A percentile compares a stretch with the other conserved stretches of the same genome.
phyloP scores from a whole-genome alignment of 2,113 vertebrate genomes.

The Pygoscelis adeliae region DNA sequence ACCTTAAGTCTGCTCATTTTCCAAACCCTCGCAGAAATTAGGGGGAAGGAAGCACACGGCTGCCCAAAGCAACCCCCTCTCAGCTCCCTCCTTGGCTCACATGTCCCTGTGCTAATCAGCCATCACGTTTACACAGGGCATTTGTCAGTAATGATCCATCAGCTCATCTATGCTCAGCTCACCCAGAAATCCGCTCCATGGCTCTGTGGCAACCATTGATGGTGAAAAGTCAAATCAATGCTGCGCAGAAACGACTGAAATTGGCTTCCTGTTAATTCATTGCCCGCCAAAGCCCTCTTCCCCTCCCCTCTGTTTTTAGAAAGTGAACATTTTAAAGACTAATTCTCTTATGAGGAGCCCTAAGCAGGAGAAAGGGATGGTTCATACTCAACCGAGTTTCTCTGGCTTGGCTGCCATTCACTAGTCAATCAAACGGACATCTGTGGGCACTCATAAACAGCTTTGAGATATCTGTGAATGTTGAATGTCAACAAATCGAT shows the following conservation, averaged over 20 bases:
- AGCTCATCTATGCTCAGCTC: not conserved
- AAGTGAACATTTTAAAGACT: not conserved
- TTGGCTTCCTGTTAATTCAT: not conserved
- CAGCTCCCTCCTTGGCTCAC: not conserved
- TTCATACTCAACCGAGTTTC: not conserved
- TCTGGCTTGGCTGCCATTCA: not conserved
- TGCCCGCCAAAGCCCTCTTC: not conserved
- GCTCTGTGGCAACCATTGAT: not conserved
- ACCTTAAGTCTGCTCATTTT: not conserved
- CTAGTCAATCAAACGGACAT: not conserved
- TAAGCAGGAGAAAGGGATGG: not conserved
- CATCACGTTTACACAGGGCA: accelerated
- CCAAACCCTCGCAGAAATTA: not conserved
- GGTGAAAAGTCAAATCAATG: not conserved
- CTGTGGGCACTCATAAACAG: not conserved
- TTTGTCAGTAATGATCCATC: not conserved
- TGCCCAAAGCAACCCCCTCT: not conserved
- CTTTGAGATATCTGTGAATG: not conserved
- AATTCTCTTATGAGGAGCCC: not conserved
- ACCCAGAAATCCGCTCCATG: not conserved
- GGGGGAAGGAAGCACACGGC: not conserved
- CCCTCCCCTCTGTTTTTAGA: not conserved
- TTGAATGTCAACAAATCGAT: not conserved
- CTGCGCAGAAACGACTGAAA: not conserved
- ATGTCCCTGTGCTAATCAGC: not conserved